Conservation (phyloP, 2,797 vertebrate genomes). For the Alectoris magna region DNA sequence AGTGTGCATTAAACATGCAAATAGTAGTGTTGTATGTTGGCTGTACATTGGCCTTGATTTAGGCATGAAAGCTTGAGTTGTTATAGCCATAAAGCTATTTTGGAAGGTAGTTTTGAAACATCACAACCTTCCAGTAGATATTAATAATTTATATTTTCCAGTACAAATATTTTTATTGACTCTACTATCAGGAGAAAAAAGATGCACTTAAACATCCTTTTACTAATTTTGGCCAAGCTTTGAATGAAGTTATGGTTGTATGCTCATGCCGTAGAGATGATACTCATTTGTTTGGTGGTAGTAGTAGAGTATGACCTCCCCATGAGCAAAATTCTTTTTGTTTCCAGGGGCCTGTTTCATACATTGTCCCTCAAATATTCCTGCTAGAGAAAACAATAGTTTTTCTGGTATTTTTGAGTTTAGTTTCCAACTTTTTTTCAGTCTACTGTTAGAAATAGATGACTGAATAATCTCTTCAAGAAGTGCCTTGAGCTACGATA, state of each 20-base stretch:
- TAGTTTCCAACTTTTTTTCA: background rate
- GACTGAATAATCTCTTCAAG: background rate
- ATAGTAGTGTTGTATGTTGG: background rate
- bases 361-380: background rate
- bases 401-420: background rate
- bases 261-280: background rate
- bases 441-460: background rate
- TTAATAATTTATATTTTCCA: constrained; percentile 58
- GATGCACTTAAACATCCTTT: constrained; percentile 52
- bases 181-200: constrained; percentile 21
- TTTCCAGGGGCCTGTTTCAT: background rate
- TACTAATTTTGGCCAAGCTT: constrained; percentile 48
- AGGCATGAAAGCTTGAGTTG: constrained; percentile 27
- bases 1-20: background rate
- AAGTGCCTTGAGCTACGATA: background rate
- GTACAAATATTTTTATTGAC: constrained; percentile 53
- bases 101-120: constrained; percentile 30
- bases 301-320: background rate
- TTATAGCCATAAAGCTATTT: constrained; percentile 44
- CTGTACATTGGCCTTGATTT: constrained; percentile 20
- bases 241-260: constrained; percentile 24
- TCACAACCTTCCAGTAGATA: constrained; percentile 35
- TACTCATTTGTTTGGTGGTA: background rate
- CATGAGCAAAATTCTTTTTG: background rate
- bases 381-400: background rate